These are phyloP conservation scores for Rhynchotus rufescens DNA, from an alignment of 2,797 vertebrate genomes.

Conservation along the genomic window DNA sequence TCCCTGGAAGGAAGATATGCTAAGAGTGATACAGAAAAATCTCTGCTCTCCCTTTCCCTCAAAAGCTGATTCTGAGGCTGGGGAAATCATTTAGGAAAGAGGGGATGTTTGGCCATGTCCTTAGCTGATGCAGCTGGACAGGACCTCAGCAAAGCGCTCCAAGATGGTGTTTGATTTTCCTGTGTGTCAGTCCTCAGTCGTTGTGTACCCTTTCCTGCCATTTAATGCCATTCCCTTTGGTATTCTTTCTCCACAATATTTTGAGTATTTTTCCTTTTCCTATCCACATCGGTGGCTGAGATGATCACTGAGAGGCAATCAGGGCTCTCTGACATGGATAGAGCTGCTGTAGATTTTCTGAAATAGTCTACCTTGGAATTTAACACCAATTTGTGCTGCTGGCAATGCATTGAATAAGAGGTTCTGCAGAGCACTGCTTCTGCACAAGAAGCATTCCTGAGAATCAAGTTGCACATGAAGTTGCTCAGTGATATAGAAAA, in stretches of 20 bases:
- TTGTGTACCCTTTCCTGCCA: background rate
- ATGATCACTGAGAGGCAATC: background rate
- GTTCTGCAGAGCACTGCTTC: background rate
- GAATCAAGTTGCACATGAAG: background rate
- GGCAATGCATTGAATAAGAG: background rate
- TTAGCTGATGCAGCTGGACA: background rate
- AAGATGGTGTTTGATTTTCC: background rate
- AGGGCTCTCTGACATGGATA: accelerated
- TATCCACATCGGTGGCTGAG: background rate
- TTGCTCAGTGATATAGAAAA: background rate
- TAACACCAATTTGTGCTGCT: background rate
- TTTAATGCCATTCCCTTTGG: background rate
- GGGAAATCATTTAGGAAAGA: background rate
- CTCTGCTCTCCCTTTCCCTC: background rate
- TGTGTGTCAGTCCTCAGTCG: background rate
- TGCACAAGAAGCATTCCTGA: background rate
- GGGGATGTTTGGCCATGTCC: background rate
- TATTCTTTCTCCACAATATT: background rate
- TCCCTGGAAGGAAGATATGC: background rate
- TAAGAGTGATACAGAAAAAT: background rate
- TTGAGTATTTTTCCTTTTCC: background rate
- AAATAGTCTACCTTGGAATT: background rate
- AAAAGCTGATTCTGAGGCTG: background rate
- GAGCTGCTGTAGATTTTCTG: background rate
- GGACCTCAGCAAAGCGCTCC: background rate